A percentile compares a stretch with the other conserved stretches of the same genome.
These are phyloP conservation scores for Drosophila sp. DNA, from an alignment of 1,140 invertebrate genomes.

Conservation along the genomic window DNA sequence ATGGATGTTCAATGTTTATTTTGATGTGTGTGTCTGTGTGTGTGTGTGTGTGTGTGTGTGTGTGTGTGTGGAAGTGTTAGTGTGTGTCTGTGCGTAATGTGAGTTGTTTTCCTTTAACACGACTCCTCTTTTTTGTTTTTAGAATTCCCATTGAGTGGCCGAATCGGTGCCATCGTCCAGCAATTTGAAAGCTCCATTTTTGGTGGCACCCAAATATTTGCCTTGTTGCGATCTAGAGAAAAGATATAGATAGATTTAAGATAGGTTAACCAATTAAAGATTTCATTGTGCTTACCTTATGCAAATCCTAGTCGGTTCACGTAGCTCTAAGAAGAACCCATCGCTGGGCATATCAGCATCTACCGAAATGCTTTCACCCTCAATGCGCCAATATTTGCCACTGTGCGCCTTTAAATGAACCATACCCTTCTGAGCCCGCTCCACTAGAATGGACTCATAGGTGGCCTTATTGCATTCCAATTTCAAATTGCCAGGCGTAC, in stretches of 20 bases:
- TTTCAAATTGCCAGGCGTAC: slow-evolving; percentile 90
- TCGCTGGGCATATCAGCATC: slow-evolving; percentile 92
- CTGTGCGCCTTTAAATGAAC: slow-evolving; percentile 97
- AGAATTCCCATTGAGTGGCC: slow-evolving; percentile 97
- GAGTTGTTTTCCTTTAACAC: too few relatives aligned
- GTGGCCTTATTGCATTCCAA: slow-evolving; percentile 98
- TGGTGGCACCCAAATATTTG: slow-evolving; percentile 94
- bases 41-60: too few relatives aligned
- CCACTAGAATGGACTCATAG: slow-evolving; percentile 96
- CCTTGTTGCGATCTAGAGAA: slow-evolving; percentile 84
- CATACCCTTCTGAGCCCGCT: slow-evolving; percentile 93
- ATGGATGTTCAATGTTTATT: slow-evolving; percentile 14
- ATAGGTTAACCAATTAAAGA: not conserved
- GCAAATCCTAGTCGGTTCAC: slow-evolving; percentile 95
- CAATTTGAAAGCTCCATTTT: slow-evolving; percentile 96
- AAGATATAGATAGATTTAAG: not conserved
- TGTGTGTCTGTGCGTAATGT: not conserved
- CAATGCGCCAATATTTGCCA: slow-evolving; percentile 96
- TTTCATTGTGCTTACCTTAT: slow-evolving; percentile 85
- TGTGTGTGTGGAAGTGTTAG: not conserved
- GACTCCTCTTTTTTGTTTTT: slow-evolving; percentile 82
- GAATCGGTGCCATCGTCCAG: slow-evolving; percentile 90
- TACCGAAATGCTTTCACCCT: slow-evolving; percentile 93
- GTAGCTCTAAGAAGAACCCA: slow-evolving; percentile 95
- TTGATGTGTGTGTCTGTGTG: not conserved